A percentile compares a stretch with the other conserved stretches of the same genome.
phyloP scores from a whole-genome alignment of 2,888 invertebrate genomes.

The Nephrotoma guestfalica region DNA sequence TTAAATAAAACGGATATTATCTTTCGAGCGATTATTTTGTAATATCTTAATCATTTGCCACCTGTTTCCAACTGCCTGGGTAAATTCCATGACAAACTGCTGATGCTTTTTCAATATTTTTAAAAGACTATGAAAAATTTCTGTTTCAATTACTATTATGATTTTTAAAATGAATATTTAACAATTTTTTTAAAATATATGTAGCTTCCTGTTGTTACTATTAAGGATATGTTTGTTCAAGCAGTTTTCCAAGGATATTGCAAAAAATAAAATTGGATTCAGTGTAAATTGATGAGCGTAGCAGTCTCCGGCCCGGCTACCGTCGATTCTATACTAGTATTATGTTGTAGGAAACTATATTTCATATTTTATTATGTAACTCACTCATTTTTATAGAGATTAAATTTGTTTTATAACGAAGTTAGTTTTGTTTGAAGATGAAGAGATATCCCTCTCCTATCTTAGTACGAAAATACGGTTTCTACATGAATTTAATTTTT shows the following conservation, averaged over 20 bases:
- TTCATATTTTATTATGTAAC: not conserved
- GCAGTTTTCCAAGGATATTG: not conserved
- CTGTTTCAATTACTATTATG: not conserved
- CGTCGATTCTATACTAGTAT: not conserved
- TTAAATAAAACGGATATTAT: not conserved
- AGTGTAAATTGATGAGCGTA: not conserved
- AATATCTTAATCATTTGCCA: not conserved
- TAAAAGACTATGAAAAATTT: not conserved
- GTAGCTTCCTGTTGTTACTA: not conserved
- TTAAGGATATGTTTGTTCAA: not conserved
- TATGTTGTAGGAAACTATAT: not conserved
- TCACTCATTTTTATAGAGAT: not conserved
- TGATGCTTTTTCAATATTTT: not conserved
- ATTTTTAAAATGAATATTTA: not conserved
- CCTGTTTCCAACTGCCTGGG: not conserved
- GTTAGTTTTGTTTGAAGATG: too few species aligned
- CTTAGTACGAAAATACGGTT: too few species aligned
- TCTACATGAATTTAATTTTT: not conserved
- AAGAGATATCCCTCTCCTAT: too few species aligned
- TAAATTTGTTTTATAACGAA: not conserved
- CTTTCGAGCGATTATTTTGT: not conserved
- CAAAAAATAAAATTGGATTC: not conserved
- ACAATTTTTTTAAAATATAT: not conserved
- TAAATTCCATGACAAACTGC: not conserved
- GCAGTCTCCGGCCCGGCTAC: not conserved